A percentile compares a stretch with the other conserved stretches of the same genome.
Conservation (phyloP, 2,113 vertebrate species). For the Prunella fulvescens region DNA sequence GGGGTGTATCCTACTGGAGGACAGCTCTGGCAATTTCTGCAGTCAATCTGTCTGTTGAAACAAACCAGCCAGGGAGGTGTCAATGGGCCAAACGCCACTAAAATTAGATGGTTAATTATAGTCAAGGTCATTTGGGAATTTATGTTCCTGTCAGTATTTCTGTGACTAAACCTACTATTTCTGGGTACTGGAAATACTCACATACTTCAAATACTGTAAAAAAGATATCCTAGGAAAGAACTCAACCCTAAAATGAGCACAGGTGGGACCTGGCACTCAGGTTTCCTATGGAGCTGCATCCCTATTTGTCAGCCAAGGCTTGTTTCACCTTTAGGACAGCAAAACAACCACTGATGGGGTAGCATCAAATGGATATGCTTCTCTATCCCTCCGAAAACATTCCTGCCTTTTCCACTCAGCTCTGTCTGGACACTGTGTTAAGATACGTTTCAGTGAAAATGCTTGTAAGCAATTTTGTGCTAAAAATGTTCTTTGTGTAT, state of each 20-base stretch:
- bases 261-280: neutral
- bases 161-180: neutral
- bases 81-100: neutral
- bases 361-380: neutral
- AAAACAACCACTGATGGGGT: neutral
- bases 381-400: neutral
- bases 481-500: neutral
- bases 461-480: neutral
- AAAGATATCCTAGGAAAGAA: neutral
- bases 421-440: neutral
- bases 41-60: neutral
- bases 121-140: neutral
- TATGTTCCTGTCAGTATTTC: neutral
- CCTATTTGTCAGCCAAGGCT: neutral
- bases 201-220: neutral
- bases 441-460: neutral
- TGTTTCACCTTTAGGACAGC: neutral
- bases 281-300: neutral
- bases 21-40: neutral
- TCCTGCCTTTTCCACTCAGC: neutral
- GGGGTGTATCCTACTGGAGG: neutral
- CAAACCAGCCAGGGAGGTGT: slow-evolving; percentile 1
- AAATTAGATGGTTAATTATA: slow-evolving; percentile 38
- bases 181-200: neutral
- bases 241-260: neutral